Evolutionary conservation across 2,888 invertebrate genomes (phyloP).

Genomic region (Heliconius erato): DNA sequence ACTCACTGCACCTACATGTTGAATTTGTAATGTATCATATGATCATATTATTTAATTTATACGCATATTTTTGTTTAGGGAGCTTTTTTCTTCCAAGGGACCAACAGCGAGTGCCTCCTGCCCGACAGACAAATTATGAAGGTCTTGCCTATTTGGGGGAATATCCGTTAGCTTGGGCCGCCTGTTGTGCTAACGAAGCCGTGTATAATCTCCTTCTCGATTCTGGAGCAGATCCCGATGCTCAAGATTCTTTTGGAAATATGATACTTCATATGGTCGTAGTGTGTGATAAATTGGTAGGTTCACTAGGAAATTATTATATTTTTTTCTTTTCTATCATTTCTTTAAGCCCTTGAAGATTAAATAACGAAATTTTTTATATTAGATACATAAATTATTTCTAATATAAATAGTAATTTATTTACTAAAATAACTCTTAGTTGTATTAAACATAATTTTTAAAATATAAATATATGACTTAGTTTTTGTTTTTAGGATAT

Average conservation of each 20-base stretch:
- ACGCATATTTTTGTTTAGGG: slow-evolving; percentile 68
- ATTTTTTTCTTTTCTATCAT: neutral
- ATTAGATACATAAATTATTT: too few species aligned
- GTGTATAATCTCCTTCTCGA: slow-evolving; percentile 98
- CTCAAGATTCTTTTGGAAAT: slow-evolving; percentile 98
- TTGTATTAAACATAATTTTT: too few species aligned
- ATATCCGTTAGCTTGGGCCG: slow-evolving; percentile 98
- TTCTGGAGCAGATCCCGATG: slow-evolving; percentile 96
- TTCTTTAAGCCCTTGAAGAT: neutral
- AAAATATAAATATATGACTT: neutral
- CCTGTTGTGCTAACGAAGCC: slow-evolving; percentile 98
- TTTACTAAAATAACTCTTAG: too few species aligned
- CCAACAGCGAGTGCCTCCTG: slow-evolving; percentile 92
- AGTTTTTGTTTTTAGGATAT: slow-evolving; percentile 90
- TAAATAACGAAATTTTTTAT: neutral
- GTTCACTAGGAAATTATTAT: slow-evolving; percentile 2
- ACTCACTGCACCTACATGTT: too few species aligned
- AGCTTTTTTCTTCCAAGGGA: slow-evolving; percentile 98
- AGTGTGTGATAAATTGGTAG: slow-evolving; percentile 97
- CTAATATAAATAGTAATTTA: too few species aligned
- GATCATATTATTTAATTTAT: neutral
- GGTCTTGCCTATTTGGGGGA: slow-evolving; percentile 99
- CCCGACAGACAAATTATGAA: slow-evolving; percentile 96
- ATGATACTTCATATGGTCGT: slow-evolving; percentile 99
- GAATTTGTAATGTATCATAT: too few species aligned